Percentiles rank a stretch among this genome's conserved stretches.
These are phyloP conservation scores for Tamandua tetradactyla DNA, from an alignment of 2,797 vertebrate genomes.

Conservation along the genomic window DNA sequence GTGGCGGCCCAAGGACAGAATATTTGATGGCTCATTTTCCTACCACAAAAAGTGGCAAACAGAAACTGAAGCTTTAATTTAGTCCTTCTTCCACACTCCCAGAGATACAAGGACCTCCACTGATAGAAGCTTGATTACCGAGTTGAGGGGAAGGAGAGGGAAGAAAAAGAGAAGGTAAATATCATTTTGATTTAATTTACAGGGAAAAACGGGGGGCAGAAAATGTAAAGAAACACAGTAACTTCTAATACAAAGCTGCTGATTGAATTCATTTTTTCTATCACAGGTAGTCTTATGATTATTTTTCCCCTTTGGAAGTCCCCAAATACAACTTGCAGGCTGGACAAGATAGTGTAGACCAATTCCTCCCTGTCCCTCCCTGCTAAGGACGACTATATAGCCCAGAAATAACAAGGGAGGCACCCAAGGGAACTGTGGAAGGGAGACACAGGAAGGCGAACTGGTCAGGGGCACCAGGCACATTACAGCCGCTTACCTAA, in stretches of 20 bases:
- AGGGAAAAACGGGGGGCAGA: background rate
- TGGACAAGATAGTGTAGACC: background rate
- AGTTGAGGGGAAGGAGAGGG: background rate
- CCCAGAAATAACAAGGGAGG: background rate
- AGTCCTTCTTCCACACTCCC: background rate
- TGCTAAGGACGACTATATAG: background rate
- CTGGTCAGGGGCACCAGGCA: background rate
- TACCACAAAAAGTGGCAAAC: background rate
- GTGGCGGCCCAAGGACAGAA: background rate
- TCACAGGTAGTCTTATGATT: background rate
- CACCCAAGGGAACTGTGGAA: background rate
- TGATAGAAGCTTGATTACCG: background rate
- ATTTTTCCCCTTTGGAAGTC: background rate
- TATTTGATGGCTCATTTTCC: background rate
- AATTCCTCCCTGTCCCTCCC: background rate
- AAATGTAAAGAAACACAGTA: background rate
- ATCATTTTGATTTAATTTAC: background rate
- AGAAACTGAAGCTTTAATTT: background rate
- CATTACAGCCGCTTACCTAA: background rate
- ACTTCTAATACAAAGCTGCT: constrained; percentile 24
- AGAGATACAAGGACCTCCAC: background rate
- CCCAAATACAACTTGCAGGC: background rate
- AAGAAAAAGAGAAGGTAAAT: too few species aligned
- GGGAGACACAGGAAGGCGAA: background rate
- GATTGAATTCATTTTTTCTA: background rate